These are phyloP conservation scores for Bombus haemorrhoidalis DNA, from an alignment of 1,140 invertebrate genomes.

Conservation along the genomic window DNA sequence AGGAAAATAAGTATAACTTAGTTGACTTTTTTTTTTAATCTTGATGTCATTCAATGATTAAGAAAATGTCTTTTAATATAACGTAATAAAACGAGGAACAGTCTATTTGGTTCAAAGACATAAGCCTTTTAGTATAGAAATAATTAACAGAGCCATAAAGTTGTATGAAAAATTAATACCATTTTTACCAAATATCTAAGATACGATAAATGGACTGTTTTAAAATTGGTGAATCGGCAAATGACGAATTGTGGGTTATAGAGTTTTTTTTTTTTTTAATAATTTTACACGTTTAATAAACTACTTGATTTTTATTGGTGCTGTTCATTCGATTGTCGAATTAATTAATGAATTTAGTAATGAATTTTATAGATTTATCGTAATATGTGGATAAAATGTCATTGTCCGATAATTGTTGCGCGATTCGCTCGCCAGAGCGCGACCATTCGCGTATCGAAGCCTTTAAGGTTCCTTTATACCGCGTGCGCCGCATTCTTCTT, in stretches of 20 bases:
- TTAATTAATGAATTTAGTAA: no score
- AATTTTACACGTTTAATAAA: neutral
- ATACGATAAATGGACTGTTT: neutral
- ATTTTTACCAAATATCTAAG: no score
- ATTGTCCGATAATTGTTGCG: slow-evolving; percentile 22
- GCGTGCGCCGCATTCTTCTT: slow-evolving; percentile 39
- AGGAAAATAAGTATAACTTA: no score
- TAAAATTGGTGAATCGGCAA: neutral
- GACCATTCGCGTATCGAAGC: neutral
- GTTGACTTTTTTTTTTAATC: no score
- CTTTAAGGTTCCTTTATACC: slow-evolving; percentile 31
- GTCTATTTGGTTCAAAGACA: no score
- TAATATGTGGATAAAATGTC: neutral
- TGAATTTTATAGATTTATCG: neutral
- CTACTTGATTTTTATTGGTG: neutral
- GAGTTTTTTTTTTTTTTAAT: neutral
- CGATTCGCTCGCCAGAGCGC: neutral
- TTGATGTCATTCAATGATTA: no score
- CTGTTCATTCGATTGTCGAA: neutral
- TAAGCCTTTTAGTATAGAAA: no score
- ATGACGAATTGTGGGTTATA: no score
- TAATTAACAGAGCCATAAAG: no score
- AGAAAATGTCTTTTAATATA: no score
- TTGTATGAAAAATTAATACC: no score
- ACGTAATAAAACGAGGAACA: no score